A percentile compares a stretch with the other conserved stretches of the same genome.
phyloP scores from a whole-genome alignment of 2,113 vertebrate species.

The Sapayoa aenigma region DNA sequence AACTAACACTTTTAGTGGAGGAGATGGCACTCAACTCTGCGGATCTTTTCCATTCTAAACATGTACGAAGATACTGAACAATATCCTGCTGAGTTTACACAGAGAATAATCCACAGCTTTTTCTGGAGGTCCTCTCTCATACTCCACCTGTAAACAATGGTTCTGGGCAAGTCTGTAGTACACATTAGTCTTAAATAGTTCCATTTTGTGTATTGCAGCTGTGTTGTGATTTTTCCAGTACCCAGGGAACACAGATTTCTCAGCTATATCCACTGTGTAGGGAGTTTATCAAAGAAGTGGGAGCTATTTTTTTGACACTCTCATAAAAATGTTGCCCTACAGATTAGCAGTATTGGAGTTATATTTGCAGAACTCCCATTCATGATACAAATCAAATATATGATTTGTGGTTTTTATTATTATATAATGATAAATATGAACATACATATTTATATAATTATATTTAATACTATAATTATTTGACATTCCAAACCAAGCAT shows the following conservation, averaged over 20 bases:
- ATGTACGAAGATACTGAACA: fast-evolving
- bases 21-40: neutral
- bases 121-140: neutral
- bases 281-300: neutral
- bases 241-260: neutral
- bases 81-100: neutral
- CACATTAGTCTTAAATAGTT: neutral
- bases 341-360: neutral
- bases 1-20: neutral
- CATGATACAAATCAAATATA: neutral
- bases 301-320: neutral
- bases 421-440: neutral
- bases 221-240: neutral
- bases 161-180: neutral
- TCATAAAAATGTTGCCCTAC: neutral
- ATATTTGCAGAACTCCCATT: neutral
- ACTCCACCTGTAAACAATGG: neutral
- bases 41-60: neutral
- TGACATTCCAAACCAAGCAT: neutral
- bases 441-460: neutral
- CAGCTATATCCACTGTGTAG: neutral
- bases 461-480: neutral
- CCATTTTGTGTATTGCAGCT: neutral
- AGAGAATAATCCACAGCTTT: neutral
- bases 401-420: neutral